phyloP scores from a whole-genome alignment of 2,888 invertebrate species.

The Tanytarsus gracilentus region DNA sequence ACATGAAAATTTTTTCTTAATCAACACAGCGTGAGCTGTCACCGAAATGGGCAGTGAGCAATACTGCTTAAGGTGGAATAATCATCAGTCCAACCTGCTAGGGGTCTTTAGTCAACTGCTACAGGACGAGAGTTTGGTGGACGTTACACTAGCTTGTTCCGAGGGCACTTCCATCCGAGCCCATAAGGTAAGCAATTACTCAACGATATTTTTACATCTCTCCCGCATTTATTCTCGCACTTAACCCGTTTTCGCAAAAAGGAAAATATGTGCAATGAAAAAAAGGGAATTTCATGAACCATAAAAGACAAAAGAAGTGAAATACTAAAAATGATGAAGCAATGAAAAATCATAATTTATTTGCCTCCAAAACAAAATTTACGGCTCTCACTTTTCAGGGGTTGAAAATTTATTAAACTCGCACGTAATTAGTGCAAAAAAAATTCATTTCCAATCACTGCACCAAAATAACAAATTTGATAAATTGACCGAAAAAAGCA shows the following conservation, averaged over 20 bases:
- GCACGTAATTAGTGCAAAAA: too few species aligned
- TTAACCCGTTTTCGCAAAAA: too few species aligned
- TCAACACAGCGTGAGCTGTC: slow-evolving; percentile 67
- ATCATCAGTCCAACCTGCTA: slow-evolving; percentile 97
- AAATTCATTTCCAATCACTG: too few species aligned
- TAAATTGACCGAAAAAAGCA: slow-evolving; percentile 13
- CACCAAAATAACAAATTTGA: slow-evolving; percentile 15
- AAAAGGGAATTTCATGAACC: too few species aligned
- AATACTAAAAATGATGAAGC: slow-evolving; percentile 21
- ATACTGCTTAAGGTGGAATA: slow-evolving; percentile 98
- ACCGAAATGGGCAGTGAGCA: slow-evolving; percentile 97
- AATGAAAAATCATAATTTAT: slow-evolving; percentile 27
- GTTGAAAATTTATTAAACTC: too few species aligned
- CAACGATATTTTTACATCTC: too few species aligned
- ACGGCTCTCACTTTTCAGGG: too few species aligned
- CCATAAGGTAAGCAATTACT: slow-evolving; percentile 57
- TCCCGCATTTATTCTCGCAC: too few species aligned
- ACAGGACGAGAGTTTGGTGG: slow-evolving; percentile 90
- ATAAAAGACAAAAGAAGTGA: neutral
- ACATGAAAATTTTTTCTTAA: slow-evolving; percentile 30
- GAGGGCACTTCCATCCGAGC: slow-evolving; percentile 91
- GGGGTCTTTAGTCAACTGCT: slow-evolving; percentile 94
- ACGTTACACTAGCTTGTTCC: slow-evolving; percentile 93
- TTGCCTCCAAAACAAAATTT: slow-evolving; percentile 12
- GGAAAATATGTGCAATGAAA: too few species aligned